A percentile compares a stretch with the other conserved stretches of the same genome.
phyloP scores from a whole-genome alignment of 1,140 invertebrate species.

The Drosophila athabasca region DNA sequence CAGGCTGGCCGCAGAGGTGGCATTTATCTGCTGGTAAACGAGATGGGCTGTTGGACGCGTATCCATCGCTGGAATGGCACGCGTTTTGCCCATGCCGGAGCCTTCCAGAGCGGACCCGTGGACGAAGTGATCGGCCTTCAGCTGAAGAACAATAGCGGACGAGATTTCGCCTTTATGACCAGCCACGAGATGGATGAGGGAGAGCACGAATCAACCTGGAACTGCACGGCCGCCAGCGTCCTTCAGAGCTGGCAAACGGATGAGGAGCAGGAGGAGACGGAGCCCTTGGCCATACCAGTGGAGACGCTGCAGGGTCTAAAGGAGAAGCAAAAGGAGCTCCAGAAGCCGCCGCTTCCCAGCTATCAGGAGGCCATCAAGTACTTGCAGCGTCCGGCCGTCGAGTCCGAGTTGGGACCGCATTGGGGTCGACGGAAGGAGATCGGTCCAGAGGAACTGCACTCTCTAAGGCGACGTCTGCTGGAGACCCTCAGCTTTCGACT shows the following conservation, averaged over 20 bases:
- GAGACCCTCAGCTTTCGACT: conserved; percentile 55
- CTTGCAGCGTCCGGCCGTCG: conserved; percentile 33
- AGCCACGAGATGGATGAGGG: conserved; percentile 56
- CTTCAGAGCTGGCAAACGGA: conserved; percentile 47
- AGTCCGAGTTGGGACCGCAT: conserved; percentile 35
- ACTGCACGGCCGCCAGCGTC: conserved; percentile 41
- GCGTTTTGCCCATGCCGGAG: conserved; percentile 21
- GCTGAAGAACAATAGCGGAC: conserved; percentile 2
- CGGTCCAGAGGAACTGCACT: conserved; percentile 16
- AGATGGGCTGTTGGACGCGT: conserved; percentile 57
- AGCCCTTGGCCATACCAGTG: conserved; percentile 26
- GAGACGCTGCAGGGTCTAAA: conserved; percentile 32
- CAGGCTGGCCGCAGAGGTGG: neutral
- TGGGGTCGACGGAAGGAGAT: conserved; percentile 13
- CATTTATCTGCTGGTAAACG: conserved; percentile 67
- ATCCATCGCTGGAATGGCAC: conserved; percentile 59
- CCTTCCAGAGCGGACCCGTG: conserved; percentile 61
- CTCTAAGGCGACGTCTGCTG: conserved; percentile 42
- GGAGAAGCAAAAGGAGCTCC: conserved; percentile 27
- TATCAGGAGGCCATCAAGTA: conserved; percentile 61
- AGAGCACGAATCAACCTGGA: conserved; percentile 42
- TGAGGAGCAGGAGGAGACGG: conserved; percentile 3
- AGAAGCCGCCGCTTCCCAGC: conserved; percentile 14
- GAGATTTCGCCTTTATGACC: conserved; percentile 64
- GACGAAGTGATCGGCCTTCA: conserved; percentile 55